Evolutionary conservation across 2,113 vertebrate species (phyloP).

Genomic region (Sinocyclocheilus anophthalmus): DNA sequence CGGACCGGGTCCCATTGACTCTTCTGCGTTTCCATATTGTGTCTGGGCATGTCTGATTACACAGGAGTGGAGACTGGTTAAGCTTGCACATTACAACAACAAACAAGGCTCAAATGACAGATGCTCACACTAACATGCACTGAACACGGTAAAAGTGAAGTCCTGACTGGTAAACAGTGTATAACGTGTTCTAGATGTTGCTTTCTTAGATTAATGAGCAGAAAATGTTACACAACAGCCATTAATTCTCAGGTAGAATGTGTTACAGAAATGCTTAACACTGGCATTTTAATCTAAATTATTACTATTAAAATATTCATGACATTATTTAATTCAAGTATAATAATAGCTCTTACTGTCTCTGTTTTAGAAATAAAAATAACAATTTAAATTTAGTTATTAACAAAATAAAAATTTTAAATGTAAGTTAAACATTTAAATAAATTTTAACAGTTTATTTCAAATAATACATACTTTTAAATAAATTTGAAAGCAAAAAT

Average conservation of each 20-base stretch:
- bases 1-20: slow-evolving; percentile 64
- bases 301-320: not conserved
- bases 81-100: not conserved
- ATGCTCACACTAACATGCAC: not conserved
- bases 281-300: not conserved
- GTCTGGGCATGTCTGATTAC: slow-evolving; percentile 68
- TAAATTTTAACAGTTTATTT: too few relatives aligned
- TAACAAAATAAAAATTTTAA: too few relatives aligned
- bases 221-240: not conserved
- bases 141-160: not conserved
- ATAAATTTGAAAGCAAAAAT: too few relatives aligned
- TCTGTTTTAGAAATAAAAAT: not conserved
- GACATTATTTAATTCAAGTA: not conserved
- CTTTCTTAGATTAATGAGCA: too few relatives aligned
- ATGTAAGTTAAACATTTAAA: too few relatives aligned
- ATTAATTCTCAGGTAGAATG: not conserved
- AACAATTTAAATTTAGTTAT: too few relatives aligned
- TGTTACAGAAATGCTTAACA: not conserved
- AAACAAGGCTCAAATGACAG: not conserved
- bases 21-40: slow-evolving; percentile 66
- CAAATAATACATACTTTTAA: too few relatives aligned
- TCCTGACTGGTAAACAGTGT: not conserved
- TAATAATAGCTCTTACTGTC: not conserved
- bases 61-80: not conserved
- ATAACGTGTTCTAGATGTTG: not conserved